Percentiles rank a stretch among this genome's conserved stretches.
These are phyloP conservation scores for Cylas formicarius DNA, from an alignment of 1,140 invertebrate genomes.

Conservation along the genomic window DNA sequence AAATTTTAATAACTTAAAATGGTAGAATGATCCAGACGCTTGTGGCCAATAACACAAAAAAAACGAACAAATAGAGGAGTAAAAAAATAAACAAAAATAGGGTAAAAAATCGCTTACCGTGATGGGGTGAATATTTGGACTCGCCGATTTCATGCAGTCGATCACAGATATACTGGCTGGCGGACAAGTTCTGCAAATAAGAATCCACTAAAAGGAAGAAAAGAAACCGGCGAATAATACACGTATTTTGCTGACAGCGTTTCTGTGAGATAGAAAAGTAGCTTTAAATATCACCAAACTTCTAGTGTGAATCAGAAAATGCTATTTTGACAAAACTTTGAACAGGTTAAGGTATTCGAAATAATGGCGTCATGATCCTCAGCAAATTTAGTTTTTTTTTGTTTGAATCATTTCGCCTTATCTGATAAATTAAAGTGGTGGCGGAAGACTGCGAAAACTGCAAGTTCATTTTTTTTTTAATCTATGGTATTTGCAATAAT, in stretches of 20 bases:
- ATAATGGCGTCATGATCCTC: too few species aligned
- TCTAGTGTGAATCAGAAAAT: too few species aligned
- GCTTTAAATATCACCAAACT: not conserved
- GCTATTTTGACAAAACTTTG: too few species aligned
- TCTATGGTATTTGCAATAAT: too few species aligned
- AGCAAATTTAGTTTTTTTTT: too few species aligned
- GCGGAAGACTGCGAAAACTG: too few species aligned
- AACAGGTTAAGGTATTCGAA: too few species aligned
- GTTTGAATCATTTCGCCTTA: too few species aligned
- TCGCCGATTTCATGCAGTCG: constrained; percentile 48
- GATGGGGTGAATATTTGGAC: constrained; percentile 48
- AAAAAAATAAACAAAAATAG: not conserved
- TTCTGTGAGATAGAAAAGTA: not conserved
- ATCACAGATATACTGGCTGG: constrained; percentile 46
- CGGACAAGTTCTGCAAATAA: constrained; percentile 44
- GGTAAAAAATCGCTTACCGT: constrained; percentile 42
- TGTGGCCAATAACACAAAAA: not conserved
- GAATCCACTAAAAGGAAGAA: constrained; percentile 10
- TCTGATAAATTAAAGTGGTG: too few species aligned
- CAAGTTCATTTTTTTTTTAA: too few species aligned
- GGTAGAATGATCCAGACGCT: too few species aligned
- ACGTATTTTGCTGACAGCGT: not conserved
- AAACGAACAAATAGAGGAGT: not conserved
- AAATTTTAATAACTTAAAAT: too few species aligned
- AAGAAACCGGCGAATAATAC: constrained; percentile 10